Conservation (phyloP, 2,888 invertebrate species). For the Polydrusus tereticollis region DNA sequence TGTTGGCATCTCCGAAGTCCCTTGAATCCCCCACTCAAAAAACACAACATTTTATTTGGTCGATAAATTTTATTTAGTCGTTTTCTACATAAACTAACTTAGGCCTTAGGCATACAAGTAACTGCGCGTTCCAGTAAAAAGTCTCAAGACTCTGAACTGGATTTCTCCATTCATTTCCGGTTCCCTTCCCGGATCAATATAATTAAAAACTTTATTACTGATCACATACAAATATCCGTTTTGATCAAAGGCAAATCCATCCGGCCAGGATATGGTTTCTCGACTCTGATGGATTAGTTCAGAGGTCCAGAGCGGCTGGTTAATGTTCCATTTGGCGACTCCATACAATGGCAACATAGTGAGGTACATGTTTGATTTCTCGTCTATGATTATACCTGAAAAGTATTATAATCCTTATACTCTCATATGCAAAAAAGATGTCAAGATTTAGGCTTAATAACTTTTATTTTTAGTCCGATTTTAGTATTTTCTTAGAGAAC, state of each 20-base stretch:
- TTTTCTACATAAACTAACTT: too few relatives aligned
- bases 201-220: conserved; percentile 66
- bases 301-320: conserved; percentile 69
- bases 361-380: conserved; percentile 75
- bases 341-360: conserved; percentile 77
- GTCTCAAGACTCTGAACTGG: conserved; percentile 55
- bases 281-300: conserved; percentile 70
- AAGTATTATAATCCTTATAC: too few relatives aligned
- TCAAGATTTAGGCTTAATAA: too few relatives aligned
- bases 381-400: conserved; percentile 76
- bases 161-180: conserved; percentile 46
- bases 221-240: conserved; percentile 75
- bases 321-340: conserved; percentile 78
- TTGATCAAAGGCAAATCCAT: conserved; percentile 77
- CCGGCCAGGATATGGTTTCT: conserved; percentile 78
- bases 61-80: too few relatives aligned
- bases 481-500: too few relatives aligned
- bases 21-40: too few relatives aligned
- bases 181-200: conserved; percentile 44
- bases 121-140: conserved; percentile 55
- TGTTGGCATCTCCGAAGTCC: too few relatives aligned
- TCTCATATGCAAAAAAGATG: too few relatives aligned
- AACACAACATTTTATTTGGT: too few relatives aligned
- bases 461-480: too few relatives aligned
- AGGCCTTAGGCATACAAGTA: conserved; percentile 53